Percentiles rank a stretch among this genome's conserved stretches.
These are phyloP conservation scores for Notechis scutatus DNA, from an alignment of 2,113 vertebrate species.

Conservation along the genomic window DNA sequence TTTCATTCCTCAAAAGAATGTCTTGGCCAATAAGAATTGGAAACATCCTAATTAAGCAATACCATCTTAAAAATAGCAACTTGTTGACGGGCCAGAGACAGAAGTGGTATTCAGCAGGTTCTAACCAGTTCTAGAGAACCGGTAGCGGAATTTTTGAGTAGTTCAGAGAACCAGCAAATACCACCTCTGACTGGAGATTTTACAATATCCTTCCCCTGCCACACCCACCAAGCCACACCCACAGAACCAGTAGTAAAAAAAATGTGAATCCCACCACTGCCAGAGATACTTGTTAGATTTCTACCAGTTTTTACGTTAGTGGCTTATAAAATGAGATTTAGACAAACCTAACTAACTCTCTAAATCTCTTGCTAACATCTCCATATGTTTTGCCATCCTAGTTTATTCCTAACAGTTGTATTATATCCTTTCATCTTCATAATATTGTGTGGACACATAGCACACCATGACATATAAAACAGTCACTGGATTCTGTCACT, in stretches of 20 bases:
- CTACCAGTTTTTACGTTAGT: background rate
- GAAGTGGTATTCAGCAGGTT: too few relatives aligned
- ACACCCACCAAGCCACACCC: too few relatives aligned
- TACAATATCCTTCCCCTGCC: too few relatives aligned
- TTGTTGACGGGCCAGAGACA: background rate
- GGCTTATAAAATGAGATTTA: background rate
- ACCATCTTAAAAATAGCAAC: background rate
- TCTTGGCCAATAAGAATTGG: background rate
- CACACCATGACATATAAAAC: background rate
- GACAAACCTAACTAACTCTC: background rate
- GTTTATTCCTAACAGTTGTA: background rate
- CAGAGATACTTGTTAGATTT: background rate
- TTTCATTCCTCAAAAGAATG: background rate
- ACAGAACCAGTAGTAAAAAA: too few relatives aligned
- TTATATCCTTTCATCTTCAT: conserved; percentile 10
- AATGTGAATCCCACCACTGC: too few relatives aligned
- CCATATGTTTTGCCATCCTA: background rate
- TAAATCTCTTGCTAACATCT: background rate
- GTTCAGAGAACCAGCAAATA: too few relatives aligned
- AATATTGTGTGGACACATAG: background rate
- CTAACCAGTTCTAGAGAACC: too few relatives aligned
- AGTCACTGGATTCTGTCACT: background rate
- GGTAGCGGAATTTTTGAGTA: too few relatives aligned
- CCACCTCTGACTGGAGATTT: too few relatives aligned
- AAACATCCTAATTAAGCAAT: background rate